These are phyloP conservation scores for Cylindroiulus punctatus DNA, from an alignment of 2,888 invertebrate species.

Conservation along the genomic window DNA sequence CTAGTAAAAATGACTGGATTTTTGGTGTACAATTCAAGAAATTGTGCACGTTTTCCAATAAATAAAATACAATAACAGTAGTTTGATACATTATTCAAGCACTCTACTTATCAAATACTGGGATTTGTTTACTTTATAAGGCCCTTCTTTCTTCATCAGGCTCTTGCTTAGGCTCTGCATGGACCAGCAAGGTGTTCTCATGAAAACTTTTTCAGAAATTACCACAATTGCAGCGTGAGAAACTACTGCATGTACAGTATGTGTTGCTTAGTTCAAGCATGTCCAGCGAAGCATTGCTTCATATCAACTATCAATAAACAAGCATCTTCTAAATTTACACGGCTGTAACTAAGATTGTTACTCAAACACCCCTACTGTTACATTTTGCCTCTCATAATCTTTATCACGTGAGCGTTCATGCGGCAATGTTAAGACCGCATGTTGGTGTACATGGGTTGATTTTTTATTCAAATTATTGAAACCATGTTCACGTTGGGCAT, in stretches of 20 bases:
- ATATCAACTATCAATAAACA: background rate
- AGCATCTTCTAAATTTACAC: conserved; percentile 1
- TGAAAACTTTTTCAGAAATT: background rate
- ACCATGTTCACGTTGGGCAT: conserved; percentile 17
- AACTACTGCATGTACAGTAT: no score
- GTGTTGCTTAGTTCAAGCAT: background rate
- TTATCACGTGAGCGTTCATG: background rate
- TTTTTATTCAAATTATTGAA: background rate
- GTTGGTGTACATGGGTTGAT: conserved; percentile 22
- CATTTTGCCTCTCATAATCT: background rate
- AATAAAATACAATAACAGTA: no score
- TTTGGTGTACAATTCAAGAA: no score
- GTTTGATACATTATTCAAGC: no score
- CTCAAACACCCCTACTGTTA: no score
- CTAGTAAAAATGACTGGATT: no score
- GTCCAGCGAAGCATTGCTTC: no score
- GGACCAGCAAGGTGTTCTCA: background rate
- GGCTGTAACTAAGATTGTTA: background rate
- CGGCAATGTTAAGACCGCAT: conserved; percentile 22
- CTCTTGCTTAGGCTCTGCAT: no score
- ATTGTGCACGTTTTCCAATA: no score
- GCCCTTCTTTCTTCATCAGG: no score
- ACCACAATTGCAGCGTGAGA: background rate
- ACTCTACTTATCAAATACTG: no score
- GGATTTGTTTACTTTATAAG: no score